A percentile compares a stretch with the other conserved stretches of the same genome.
Conservation (phyloP, 2,888 invertebrate species). For the Lasioglossum lativentre region DNA sequence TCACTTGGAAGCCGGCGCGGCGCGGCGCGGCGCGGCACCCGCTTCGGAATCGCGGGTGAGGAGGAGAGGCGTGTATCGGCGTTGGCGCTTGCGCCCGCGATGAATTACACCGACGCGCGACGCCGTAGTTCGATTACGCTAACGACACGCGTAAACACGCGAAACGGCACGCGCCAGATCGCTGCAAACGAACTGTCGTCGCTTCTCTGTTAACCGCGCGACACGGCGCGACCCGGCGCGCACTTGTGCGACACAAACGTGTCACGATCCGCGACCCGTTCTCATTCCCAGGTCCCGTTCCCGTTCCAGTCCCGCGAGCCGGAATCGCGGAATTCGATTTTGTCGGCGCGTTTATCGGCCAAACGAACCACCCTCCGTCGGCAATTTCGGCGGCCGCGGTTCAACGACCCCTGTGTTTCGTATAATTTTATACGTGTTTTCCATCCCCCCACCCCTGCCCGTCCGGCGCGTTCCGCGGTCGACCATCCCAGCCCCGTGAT, state of each 20-base stretch:
- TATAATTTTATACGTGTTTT: slow-evolving; percentile 18
- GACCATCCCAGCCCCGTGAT: neutral
- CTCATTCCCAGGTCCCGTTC: neutral
- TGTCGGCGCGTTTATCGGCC: slow-evolving; percentile 6
- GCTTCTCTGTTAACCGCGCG: slow-evolving; percentile 10
- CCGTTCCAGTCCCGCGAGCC: neutral
- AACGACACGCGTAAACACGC: slow-evolving; percentile 53
- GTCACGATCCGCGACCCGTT: neutral
- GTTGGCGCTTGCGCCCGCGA: slow-evolving; percentile 13
- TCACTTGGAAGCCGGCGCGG: neutral
- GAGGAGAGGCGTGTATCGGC: neutral
- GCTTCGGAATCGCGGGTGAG: neutral
- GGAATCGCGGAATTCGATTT: slow-evolving; percentile 25
- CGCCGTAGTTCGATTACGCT: slow-evolving; percentile 23
- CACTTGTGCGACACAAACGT: slow-evolving; percentile 22
- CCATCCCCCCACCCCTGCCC: neutral
- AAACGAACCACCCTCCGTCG: neutral
- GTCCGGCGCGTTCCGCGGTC: neutral
- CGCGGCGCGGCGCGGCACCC: too few species aligned
- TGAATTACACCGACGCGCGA: slow-evolving; percentile 24
- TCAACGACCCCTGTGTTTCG: neutral
- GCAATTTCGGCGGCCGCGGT: neutral
- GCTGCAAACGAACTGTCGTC: slow-evolving; percentile 32
- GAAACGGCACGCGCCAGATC: slow-evolving; percentile 19
- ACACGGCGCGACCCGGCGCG: slow-evolving; percentile 3